Base-by-base conservation (phyloP, 2,797 vertebrate genomes). In the Megaceryle alcyon region DNA sequence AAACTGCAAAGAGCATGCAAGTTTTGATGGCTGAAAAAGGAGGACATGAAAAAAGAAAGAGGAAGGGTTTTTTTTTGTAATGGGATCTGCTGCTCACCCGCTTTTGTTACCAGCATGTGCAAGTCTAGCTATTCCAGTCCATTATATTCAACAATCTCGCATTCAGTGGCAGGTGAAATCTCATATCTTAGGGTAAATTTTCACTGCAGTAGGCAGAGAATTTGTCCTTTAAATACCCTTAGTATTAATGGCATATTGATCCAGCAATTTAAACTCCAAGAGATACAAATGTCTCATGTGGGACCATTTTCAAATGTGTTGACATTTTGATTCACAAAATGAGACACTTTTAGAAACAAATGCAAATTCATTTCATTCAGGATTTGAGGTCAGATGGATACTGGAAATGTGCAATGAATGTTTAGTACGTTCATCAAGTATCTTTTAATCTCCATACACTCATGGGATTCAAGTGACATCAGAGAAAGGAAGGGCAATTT, bases 201-300 rank as follows among this genome's bases (percentile, higher is more conserved):
- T 96, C 95, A 81, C 94, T 93, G 92, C 79, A 83, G 66, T 89
- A 94, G 83, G 94, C 96, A 96, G 77, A 89, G 93, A 91, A 78
- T 93, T 94, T 95, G 96, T 96, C 97, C 95, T 96, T 93, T 96
- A 91, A 95, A 95, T 37, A 92, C 71, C 93, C 96, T 97, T 63
- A 94, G 78, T 68, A 88, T 85, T 96, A 95, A 94, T 72, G 83
- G 82, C 49, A 92, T 92, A 96, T 81, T 93, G 95, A 97, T 95
- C 78, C 86, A 54, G 64, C 68, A 94, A 90, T 95, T 95, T 90
- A 69, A 96, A 92, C 88, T 90, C 81, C 56, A 87, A 75, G 78
- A 92, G 83, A 94, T 75, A 93, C 68, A 87, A 80, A 88, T 5
- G 7, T 90, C 79, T 94, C 91, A 71, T 7, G 48, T 77, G 65